Conservation (phyloP, 2,888 invertebrate genomes). For the Lithophane ornitopus region DNA sequence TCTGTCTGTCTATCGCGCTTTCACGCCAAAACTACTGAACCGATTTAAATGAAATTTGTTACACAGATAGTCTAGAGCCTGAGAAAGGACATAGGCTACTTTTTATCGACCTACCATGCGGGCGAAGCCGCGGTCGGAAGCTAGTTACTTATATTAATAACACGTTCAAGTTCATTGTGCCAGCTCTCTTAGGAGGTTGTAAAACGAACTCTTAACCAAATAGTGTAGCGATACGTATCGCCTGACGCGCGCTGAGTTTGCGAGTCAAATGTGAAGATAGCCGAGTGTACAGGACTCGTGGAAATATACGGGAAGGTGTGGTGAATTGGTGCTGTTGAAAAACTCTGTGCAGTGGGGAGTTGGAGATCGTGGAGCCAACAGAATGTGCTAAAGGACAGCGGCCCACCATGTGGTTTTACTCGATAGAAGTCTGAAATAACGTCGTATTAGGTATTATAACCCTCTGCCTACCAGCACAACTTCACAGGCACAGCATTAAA, state of each 20-base stretch:
- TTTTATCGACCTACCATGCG: too few relatives aligned
- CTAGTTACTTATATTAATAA: too few relatives aligned
- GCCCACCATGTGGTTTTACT: not conserved
- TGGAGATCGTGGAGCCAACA: not conserved
- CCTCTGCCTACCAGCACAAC: too few relatives aligned
- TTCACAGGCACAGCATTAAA: not conserved
- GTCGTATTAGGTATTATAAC: too few relatives aligned
- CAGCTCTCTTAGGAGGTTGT: constrained; percentile 69
- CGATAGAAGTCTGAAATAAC: too few relatives aligned
- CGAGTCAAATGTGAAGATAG: constrained; percentile 86
- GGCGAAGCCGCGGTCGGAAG: too few relatives aligned
- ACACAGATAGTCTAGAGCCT: too few relatives aligned
- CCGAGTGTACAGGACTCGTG: constrained; percentile 68
- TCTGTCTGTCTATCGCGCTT: too few relatives aligned
- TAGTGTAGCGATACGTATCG: constrained; percentile 79
- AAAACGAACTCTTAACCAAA: constrained; percentile 84
- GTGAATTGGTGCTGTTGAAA: not conserved
- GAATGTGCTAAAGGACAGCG: not conserved
- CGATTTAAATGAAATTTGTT: too few relatives aligned
- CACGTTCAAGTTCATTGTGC: constrained; percentile 40
- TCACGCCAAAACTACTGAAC: too few relatives aligned
- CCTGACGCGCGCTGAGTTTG: constrained; percentile 80
- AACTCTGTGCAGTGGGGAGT: not conserved
- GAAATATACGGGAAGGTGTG: constrained; percentile 66
- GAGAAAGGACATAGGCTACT: too few relatives aligned